phyloP scores from a whole-genome alignment of 2,888 invertebrate genomes.

The Rhopalosiphum nymphaeae region DNA sequence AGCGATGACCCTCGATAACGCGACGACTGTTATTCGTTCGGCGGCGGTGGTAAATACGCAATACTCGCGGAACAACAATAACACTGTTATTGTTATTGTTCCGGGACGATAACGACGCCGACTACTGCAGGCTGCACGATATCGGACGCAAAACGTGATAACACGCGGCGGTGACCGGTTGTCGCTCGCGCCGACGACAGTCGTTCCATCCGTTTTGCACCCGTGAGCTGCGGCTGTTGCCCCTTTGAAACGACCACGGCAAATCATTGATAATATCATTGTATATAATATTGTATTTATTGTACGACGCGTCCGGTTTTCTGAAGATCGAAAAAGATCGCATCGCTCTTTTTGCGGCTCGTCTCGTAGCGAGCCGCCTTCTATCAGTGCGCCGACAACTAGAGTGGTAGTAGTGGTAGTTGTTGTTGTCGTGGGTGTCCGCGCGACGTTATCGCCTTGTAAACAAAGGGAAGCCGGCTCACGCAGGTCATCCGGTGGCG shows the following conservation, averaged over 20 bases:
- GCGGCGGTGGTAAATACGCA: neutral
- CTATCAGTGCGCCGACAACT: no score
- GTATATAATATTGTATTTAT: no score
- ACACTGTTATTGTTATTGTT: neutral
- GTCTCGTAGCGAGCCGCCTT: no score
- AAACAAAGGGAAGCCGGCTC: constrained; percentile 44
- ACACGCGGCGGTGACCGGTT: neutral
- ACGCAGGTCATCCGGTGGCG: neutral
- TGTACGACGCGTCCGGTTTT: no score
- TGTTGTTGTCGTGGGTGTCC: neutral
- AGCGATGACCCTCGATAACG: neutral
- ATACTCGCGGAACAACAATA: neutral
- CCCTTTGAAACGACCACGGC: no score
- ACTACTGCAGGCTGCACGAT: no score
- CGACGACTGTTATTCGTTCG: neutral
- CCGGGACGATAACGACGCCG: neutral
- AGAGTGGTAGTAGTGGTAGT: no score
- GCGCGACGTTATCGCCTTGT: neutral
- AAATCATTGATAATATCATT: no score
- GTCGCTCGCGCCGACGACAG: neutral
- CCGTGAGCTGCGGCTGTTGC: no score
- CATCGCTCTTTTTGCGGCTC: no score
- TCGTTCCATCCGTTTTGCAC: no score
- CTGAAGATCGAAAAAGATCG: no score
- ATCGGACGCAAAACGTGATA: neutral